phyloP scores from a whole-genome alignment of 1,140 invertebrate genomes.

The Magallana angulata region DNA sequence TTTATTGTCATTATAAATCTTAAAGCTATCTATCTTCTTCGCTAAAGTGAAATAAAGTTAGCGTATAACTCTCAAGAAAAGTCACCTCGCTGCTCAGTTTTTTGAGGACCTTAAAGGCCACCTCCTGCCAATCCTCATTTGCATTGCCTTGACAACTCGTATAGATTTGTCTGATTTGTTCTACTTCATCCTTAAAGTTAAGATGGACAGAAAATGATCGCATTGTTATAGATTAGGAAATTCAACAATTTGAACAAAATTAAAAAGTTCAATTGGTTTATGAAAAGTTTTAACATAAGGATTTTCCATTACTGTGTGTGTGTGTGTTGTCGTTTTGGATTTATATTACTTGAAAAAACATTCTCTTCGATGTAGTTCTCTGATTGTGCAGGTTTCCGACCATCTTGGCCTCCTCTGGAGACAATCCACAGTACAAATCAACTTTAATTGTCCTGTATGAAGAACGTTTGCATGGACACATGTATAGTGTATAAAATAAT shows the following conservation, averaged over 20 bases:
- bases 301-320: too few species aligned
- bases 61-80: neutral
- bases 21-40: neutral
- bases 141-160: neutral
- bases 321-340: neutral
- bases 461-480: neutral
- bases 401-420: neutral
- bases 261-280: neutral
- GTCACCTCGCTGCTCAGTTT: neutral
- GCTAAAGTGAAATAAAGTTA: neutral
- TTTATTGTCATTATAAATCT: neutral
- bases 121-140: neutral
- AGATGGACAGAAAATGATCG: neutral
- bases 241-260: neutral
- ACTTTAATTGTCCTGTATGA: neutral
- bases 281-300: neutral
- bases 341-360: conserved; percentile 10
- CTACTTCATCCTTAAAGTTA: neutral
- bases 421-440: neutral
- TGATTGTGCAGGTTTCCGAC: neutral
- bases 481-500: neutral
- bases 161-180: neutral
- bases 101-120: neutral
- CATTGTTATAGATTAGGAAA: neutral
- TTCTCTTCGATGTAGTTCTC: neutral